Percentiles rank a stretch among this genome's conserved stretches.
Conservation (phyloP, 2,888 invertebrate species). For the Drosophila acutilabella region DNA sequence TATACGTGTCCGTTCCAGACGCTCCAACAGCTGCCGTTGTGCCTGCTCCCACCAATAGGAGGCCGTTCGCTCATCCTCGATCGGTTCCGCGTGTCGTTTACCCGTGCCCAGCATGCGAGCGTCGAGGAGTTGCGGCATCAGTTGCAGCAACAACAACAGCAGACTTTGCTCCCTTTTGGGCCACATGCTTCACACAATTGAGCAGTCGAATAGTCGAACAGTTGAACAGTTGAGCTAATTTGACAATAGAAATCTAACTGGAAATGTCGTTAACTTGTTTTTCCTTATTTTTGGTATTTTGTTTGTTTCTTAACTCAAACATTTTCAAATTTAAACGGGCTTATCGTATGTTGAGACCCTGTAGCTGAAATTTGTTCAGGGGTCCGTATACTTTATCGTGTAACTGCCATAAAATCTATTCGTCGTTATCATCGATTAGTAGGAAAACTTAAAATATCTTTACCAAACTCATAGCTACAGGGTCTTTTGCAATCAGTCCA, state of each 20-base stretch:
- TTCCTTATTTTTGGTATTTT: not conserved
- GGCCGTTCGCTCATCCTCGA: slow-evolving; percentile 51
- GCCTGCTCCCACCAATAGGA: slow-evolving; percentile 68
- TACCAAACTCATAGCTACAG: too few relatives aligned
- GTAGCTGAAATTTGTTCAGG: too few relatives aligned
- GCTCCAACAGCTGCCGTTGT: slow-evolving; percentile 58
- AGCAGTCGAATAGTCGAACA: not conserved
- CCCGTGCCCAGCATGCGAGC: not conserved
- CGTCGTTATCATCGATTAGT: too few relatives aligned
- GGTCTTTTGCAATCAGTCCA: not conserved
- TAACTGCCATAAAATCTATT: too few relatives aligned
- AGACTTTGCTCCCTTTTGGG: slow-evolving; percentile 6
- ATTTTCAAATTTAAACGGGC: too few relatives aligned
- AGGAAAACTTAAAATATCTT: too few relatives aligned
- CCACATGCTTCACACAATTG: slow-evolving; percentile 26
- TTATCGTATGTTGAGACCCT: too few relatives aligned
- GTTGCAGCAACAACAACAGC: slow-evolving; percentile 5
- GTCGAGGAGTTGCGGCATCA: slow-evolving; percentile 11
- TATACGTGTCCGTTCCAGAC: slow-evolving; percentile 38
- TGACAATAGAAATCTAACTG: slow-evolving; percentile 22
- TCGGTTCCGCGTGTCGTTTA: not conserved
- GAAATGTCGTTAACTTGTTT: slow-evolving; percentile 15
- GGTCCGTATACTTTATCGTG: too few relatives aligned
- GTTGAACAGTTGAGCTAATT: slow-evolving; percentile 7
- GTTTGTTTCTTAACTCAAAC: too few relatives aligned